Evolutionary conservation across 2,797 vertebrate species (phyloP), one percentile per base, ranked within the genome.

Genomic region (Kryptopterus vitreolus): DNA sequence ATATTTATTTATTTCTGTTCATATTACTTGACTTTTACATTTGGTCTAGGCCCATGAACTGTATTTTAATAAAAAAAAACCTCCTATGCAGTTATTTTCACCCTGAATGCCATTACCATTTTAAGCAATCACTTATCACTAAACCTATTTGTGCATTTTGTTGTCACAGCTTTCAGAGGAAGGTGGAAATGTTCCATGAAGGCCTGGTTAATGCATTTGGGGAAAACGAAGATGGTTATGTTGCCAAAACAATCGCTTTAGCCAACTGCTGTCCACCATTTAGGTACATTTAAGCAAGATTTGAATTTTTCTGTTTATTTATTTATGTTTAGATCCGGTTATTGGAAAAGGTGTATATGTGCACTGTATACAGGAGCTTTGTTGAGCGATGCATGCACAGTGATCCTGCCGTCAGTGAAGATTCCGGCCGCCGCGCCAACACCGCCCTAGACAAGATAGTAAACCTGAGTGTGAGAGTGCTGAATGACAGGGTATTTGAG

Each of bases 181-280:
- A 95, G 5, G 95, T 94, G 0, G 96, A 98, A 80, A 88, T 94
- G 74, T 97, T 97, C 82, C 96, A 96, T 0, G 94, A 96, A n/a
- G 87, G 89, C 13, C 92, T 94, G 3, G 81, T 90, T 5, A 90
- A 86, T 1, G 89, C 88, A 87, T 89, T 89, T 8, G 90, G 90
- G 68, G 92, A 94, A 33, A 88, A 89, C 0, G 82, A 93, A 0
- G 92, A 95, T 0, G 85, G 90, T 85, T 95, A 95, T 18, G 88
- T 95, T 81, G 84, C 91, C 83, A 94, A 90, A 53, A 95, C 95
- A 84, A 95, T 96, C 2, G 88, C 92, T 1, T 86, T 96, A 81
- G 94, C 94, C 88, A 98, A 98, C 91, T 97, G 95, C 81, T 96
- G 96, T 0, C 95, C 96, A 0, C 92, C 95, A 0, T 94, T 98